These are phyloP conservation scores for Caenorhabditis remanei DNA, from an alignment of 1,140 invertebrate species.

Conservation along the genomic window DNA sequence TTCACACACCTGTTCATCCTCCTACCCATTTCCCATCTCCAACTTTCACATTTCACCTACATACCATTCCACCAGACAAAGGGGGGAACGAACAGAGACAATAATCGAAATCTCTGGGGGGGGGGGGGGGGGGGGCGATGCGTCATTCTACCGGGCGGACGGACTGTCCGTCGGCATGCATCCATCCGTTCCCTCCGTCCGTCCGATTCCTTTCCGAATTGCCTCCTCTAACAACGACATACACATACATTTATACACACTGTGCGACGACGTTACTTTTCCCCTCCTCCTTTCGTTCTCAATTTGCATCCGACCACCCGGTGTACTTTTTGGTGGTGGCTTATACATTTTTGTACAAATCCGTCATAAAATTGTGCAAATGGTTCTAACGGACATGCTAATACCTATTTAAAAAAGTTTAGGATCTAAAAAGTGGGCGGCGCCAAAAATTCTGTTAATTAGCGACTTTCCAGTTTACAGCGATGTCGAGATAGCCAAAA, in stretches of 20 bases:
- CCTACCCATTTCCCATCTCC: neutral
- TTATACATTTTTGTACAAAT: too few relatives aligned
- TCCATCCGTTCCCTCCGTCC: slow-evolving; percentile 5
- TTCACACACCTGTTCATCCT: neutral
- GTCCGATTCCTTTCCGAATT: neutral
- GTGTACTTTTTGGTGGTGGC: neutral
- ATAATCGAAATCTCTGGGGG: slow-evolving; percentile 39
- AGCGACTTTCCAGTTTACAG: too few relatives aligned
- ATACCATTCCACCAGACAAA: neutral
- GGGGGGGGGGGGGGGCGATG: neutral
- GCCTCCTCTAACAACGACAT: neutral
- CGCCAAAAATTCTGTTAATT: too few relatives aligned
- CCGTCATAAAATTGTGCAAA: too few relatives aligned
- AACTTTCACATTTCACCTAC: slow-evolving; percentile 10
- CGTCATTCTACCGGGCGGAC: neutral
- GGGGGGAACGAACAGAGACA: neutral
- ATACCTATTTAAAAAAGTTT: too few relatives aligned
- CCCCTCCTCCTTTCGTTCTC: neutral
- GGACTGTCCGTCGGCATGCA: neutral
- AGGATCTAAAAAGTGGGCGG: too few relatives aligned
- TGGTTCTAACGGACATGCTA: too few relatives aligned
- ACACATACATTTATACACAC: neutral
- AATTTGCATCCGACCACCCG: neutral
- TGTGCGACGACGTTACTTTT: neutral
- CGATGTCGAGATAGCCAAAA: too few relatives aligned